Percentiles rank a stretch among this genome's conserved stretches.
Conservation (phyloP, 1,140 invertebrate genomes). For the Orchesella cincta region DNA sequence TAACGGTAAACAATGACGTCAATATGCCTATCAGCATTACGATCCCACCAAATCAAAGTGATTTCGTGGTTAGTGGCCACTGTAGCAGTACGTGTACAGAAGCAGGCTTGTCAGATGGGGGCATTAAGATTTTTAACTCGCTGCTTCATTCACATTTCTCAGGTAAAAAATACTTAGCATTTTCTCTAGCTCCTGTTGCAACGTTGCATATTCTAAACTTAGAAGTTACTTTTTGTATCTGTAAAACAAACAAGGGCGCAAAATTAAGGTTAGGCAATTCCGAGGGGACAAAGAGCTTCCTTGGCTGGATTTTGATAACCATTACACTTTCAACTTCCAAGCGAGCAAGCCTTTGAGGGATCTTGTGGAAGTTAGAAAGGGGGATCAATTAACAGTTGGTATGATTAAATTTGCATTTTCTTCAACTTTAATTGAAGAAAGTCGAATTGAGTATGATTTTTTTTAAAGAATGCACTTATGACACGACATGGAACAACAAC, state of each 20-base stretch:
- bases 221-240: no score
- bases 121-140: constrained; percentile 31
- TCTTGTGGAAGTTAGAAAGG: no score
- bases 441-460: no score
- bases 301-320: neutral
- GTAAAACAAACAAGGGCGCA: no score
- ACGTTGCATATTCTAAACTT: no score
- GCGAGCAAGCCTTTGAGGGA: no score
- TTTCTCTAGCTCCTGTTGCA: no score
- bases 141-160: constrained; percentile 37
- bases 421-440: no score
- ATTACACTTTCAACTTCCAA: no score
- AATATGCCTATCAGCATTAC: neutral
- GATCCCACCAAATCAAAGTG: constrained; percentile 18
- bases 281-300: neutral
- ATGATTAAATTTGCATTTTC: no score
- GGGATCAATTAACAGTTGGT: no score
- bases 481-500: neutral
- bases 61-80: constrained; percentile 32
- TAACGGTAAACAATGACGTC: neutral
- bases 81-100: neutral
- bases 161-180: no score
- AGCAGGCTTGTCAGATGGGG: constrained; percentile 10
- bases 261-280: neutral
- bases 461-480: neutral